Percentiles rank a stretch among this genome's conserved stretches.
Evolutionary conservation across 2,797 vertebrate genomes (phyloP).

Genomic region (Ara ararauna): DNA sequence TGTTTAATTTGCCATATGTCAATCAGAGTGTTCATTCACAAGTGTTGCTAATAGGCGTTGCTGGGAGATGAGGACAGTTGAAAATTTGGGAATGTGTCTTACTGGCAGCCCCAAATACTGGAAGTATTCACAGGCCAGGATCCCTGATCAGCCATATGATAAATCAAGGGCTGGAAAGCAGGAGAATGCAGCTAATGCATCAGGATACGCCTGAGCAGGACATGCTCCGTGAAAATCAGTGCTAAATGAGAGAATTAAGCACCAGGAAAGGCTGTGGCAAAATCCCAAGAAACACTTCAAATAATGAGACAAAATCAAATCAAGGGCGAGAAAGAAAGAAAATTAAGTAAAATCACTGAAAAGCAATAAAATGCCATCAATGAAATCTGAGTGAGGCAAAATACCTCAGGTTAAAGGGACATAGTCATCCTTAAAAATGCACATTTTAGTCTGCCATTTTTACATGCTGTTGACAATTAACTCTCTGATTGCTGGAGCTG

Average conservation of each 20-base stretch:
- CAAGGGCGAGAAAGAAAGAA: conserved; percentile 35
- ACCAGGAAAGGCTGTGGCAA: conserved; percentile 33
- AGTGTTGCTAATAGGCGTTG: conserved; percentile 40
- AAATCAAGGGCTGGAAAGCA: conserved; percentile 42
- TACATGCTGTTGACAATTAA: background rate
- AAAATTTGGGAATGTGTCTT: conserved; percentile 56
- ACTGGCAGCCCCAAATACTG: conserved; percentile 12
- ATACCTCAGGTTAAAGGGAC: background rate
- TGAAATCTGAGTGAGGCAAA: conserved; percentile 17
- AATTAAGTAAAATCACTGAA: conserved; percentile 40
- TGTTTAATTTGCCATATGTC: conserved; percentile 71
- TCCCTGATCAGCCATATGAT: background rate
- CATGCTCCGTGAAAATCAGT: conserved; percentile 45
- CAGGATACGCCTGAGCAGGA: conserved; percentile 8
- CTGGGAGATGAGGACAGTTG: conserved; percentile 35
- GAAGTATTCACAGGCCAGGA: background rate
- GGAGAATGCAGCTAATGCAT: conserved; percentile 29
- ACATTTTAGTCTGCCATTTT: background rate
- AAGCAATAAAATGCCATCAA: conserved; percentile 25
- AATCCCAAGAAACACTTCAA: conserved; percentile 44
- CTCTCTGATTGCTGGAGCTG: background rate
- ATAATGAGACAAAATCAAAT: conserved; percentile 65
- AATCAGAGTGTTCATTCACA: conserved; percentile 65
- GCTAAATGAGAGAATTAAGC: conserved; percentile 52
- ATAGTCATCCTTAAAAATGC: background rate